phyloP scores from a whole-genome alignment of 2,888 invertebrate species.

The Tenthredo mesomela region DNA sequence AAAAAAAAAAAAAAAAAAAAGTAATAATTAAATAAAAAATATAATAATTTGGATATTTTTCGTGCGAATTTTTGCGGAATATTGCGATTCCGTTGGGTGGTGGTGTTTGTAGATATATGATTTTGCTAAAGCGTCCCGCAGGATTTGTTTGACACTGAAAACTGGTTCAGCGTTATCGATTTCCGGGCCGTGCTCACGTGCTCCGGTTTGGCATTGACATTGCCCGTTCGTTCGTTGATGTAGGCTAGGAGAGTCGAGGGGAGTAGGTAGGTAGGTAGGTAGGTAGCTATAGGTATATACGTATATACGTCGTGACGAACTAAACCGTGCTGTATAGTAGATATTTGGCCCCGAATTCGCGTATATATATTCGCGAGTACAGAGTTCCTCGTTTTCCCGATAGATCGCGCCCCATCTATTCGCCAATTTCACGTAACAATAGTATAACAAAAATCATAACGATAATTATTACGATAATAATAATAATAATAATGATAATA shows the following conservation, averaged over 20 bases:
- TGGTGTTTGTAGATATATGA: background rate
- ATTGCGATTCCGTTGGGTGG: background rate
- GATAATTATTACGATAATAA: background rate
- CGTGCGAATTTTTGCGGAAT: too few species aligned
- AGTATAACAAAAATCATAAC: background rate
- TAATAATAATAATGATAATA: background rate
- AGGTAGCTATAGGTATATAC: background rate
- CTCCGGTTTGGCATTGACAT: slow-evolving; percentile 76
- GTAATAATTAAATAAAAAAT: too few species aligned
- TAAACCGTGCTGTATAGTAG: background rate
- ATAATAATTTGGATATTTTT: too few species aligned
- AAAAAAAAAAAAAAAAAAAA: too few species aligned
- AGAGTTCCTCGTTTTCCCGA: slow-evolving; percentile 62
- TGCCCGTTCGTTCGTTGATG: slow-evolving; percentile 65
- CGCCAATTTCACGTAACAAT: background rate
- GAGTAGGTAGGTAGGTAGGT: slow-evolving; percentile 20
- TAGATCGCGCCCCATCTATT: slow-evolving; percentile 63
- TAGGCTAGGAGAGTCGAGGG: slow-evolving; percentile 50
- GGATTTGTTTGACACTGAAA: slow-evolving; percentile 69
- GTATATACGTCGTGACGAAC: background rate
- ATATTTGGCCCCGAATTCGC: slow-evolving; percentile 28
- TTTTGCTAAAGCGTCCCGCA: background rate
- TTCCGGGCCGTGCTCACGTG: slow-evolving; percentile 73
- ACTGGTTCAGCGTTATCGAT: slow-evolving; percentile 70
- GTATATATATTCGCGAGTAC: slow-evolving; percentile 59